These are phyloP conservation scores for Sebastiscus albofasciatus DNA, from an alignment of 2,797 vertebrate species.

Conservation along the genomic window DNA sequence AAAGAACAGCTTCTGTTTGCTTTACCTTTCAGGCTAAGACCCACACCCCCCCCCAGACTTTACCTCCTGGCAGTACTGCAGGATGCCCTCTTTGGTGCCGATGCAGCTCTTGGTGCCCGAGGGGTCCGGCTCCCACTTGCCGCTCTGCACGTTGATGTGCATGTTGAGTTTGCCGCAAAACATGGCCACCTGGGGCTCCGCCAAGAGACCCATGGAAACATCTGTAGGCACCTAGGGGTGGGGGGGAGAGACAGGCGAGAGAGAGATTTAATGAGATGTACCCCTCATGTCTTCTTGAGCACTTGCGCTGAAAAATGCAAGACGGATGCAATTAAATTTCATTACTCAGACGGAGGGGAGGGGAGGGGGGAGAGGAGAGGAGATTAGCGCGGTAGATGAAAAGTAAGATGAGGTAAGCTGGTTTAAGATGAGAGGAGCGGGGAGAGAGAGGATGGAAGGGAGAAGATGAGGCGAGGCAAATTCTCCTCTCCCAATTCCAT, in stretches of 20 bases:
- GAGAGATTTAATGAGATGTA: slow-evolving; percentile 49
- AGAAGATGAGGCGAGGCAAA: not conserved
- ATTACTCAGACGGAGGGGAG: slow-evolving; percentile 40
- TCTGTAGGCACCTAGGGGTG: slow-evolving; percentile 80
- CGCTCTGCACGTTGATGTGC: slow-evolving; percentile 98
- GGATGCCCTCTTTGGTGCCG: slow-evolving; percentile 91
- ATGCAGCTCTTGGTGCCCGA: slow-evolving; percentile 93
- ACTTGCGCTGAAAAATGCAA: slow-evolving; percentile 44
- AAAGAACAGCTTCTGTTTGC: not conserved
- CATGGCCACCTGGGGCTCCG: slow-evolving; percentile 98
- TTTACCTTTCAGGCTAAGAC: not conserved
- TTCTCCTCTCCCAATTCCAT: not conserved
- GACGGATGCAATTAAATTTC: slow-evolving; percentile 60
- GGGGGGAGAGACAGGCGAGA: not conserved
- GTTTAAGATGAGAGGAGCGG: slow-evolving; percentile 1
- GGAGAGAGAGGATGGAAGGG: not conserved
- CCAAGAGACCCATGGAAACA: slow-evolving; percentile 83
- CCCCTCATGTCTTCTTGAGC: slow-evolving; percentile 23
- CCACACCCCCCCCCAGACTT: not conserved
- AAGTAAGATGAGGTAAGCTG: slow-evolving; percentile 35
- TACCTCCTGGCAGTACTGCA: slow-evolving; percentile 97
- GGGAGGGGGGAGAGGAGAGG: not conserved
- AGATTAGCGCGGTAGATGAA: slow-evolving; percentile 49
- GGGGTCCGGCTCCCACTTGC: slow-evolving; percentile 95
- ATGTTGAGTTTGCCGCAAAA: slow-evolving; percentile 97